phyloP scores from a whole-genome alignment of 2,113 vertebrate genomes.

The Misgurnus mizolepis region DNA sequence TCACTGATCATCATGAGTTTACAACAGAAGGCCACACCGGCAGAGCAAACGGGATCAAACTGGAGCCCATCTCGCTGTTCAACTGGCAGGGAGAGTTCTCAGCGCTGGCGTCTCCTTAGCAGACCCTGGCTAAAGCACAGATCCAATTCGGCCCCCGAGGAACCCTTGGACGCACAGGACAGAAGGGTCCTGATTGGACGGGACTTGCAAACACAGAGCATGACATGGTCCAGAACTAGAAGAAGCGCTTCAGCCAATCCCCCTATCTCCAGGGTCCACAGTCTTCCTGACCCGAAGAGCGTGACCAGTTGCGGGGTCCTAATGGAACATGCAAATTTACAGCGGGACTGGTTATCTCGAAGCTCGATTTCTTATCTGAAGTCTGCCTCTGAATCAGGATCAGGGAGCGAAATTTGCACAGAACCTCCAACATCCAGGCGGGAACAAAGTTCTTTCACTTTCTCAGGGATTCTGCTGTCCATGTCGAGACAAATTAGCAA shows the following conservation, averaged over 20 bases:
- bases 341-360: conserved; percentile 10
- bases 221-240: neutral
- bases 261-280: conserved; percentile 25
- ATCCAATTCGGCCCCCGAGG: conserved; percentile 34
- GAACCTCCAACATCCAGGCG: conserved; percentile 31
- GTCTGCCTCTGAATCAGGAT: conserved; percentile 66
- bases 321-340: conserved; percentile 10
- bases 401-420: neutral
- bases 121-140: conserved; percentile 50
- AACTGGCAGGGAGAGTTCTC: neutral
- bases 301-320: conserved; percentile 33
- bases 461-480: conserved; percentile 56
- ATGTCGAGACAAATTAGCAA: conserved; percentile 58
- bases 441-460: neutral
- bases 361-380: conserved; percentile 58
- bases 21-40: neutral
- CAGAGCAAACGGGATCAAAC: conserved; percentile 7
- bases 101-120: conserved; percentile 46
- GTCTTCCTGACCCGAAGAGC: conserved; percentile 47
- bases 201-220: neutral
- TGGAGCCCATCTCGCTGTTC: conserved; percentile 9
- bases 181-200: conserved; percentile 47
- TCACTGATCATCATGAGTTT: conserved; percentile 60
- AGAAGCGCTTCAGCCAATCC: conserved; percentile 3
- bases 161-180: conserved; percentile 54